Evolutionary conservation across 2,797 vertebrate species (phyloP), one percentile per base, ranked within the genome.

Genomic region (Etheostoma perlongum): DNA sequence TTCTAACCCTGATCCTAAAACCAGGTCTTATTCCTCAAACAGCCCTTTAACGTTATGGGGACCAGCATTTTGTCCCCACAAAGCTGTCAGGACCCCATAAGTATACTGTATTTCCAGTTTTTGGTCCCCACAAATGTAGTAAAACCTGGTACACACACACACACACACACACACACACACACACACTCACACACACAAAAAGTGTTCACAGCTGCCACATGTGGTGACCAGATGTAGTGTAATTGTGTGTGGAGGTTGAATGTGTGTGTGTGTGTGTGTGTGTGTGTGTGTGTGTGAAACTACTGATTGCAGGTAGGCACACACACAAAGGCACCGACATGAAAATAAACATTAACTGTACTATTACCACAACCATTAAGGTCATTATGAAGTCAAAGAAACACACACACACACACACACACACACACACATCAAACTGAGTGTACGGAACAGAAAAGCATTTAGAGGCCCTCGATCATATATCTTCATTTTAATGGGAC

Each of bases 191-290:
- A 54, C 4, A 62, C 16, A 36, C 64, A 66, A 13, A 19, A 10
- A 67, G 10, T 19, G 65, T 33, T 70, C 52, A 46, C 72, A 79
- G 82, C 77, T 87, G 80, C 76, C 42, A 12, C 85, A 89, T 86
- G 73, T 86, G 90, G 76, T 6, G 46, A 40, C 76, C 88, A 91
- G 55, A 83, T 86, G 88, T 81, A 72, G 19, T 25, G 67, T 78
- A 57, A 73, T 48, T 79, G 54, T 71, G 48, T 19, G 40, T 77
- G 73, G 74, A 49, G 63, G 70, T 21, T 47, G 42, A 47, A 16
- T 33, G 42, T 52, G 57, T 33, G 36, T 40, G 36, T 11, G 42
- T 79, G 54, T 73, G 47, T n/a, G 40, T 77, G 75, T 76, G 46
- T 60, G 67, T 19, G 30, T 46, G 42, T 30, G 30, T 30, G 30